phyloP scores from a whole-genome alignment of 1,140 invertebrate species.

The Heliconius hewitsoni region DNA sequence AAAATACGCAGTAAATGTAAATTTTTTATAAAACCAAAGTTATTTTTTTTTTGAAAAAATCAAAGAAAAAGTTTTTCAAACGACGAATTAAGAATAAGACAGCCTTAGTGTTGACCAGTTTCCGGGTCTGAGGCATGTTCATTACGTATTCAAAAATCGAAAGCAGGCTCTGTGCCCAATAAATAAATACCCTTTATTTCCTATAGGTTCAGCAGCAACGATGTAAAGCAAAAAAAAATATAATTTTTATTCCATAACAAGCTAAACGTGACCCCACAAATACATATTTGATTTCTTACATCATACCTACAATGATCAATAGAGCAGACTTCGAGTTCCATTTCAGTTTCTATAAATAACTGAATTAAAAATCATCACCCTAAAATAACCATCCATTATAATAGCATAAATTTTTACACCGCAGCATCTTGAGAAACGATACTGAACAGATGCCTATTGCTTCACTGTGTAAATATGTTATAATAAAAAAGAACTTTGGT shows the following conservation, averaged over 20 bases:
- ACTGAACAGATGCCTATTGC: slow-evolving; percentile 35
- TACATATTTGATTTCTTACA: neutral
- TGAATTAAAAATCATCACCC: slow-evolving; percentile 3
- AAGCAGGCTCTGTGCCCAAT: neutral
- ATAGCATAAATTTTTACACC: slow-evolving; percentile 18
- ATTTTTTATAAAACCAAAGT: no score
- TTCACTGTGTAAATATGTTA: neutral
- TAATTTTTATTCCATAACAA: neutral
- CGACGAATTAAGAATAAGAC: neutral
- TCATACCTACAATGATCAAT: neutral
- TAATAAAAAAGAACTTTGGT: neutral
- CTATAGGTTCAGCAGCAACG: neutral
- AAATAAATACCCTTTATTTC: neutral
- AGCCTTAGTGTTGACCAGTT: neutral
- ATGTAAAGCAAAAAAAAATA: no score
- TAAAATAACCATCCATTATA: slow-evolving; percentile 8
- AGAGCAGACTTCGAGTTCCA: neutral
- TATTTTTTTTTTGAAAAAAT: no score
- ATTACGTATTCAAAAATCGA: neutral
- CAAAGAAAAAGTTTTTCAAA: no score
- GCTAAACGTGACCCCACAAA: neutral
- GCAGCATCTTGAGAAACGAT: slow-evolving; percentile 29
- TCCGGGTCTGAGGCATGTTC: neutral
- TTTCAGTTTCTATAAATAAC: neutral
- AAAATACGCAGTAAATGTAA: no score